Evolutionary conservation across 2,888 invertebrate species (phyloP).

Genomic region (Pomacea canaliculata): DNA sequence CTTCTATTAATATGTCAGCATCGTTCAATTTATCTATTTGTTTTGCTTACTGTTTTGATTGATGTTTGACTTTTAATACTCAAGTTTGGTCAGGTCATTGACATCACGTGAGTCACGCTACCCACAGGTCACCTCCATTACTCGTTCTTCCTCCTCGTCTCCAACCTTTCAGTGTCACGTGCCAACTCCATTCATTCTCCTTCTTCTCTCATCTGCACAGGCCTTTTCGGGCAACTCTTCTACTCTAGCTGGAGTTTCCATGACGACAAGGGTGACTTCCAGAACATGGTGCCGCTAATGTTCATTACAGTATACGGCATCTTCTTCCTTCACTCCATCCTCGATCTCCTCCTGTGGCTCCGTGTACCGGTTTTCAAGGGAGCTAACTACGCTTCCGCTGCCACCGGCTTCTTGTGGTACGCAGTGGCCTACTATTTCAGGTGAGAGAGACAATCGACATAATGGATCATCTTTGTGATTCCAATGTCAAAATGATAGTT

Average conservation of each 20-base stretch:
- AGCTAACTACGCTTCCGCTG: slow-evolving; percentile 30
- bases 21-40: no score
- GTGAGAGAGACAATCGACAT: not conserved
- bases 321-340: slow-evolving; percentile 33
- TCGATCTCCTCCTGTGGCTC: slow-evolving; percentile 31
- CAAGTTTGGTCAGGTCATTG: no score
- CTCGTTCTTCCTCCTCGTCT: not conserved
- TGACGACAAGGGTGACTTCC: slow-evolving; percentile 34
- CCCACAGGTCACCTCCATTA: not conserved
- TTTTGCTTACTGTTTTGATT: no score
- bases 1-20: no score
- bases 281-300: slow-evolving; percentile 28
- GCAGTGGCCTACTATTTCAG: slow-evolving; percentile 26
- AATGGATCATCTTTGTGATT: no score
- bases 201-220: not conserved
- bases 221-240: slow-evolving; percentile 36
- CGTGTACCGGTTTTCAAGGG: slow-evolving; percentile 27
- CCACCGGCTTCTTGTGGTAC: slow-evolving; percentile 34
- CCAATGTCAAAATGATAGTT: no score
- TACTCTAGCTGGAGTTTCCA: slow-evolving; percentile 31
- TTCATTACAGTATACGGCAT: slow-evolving; percentile 35
- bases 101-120: no score
- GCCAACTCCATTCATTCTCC: not conserved
- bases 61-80: no score
- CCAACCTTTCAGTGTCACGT: not conserved